Evolutionary conservation across 2,113 vertebrate genomes (phyloP).

Genomic region (Protobothrops flavoviridis): DNA sequence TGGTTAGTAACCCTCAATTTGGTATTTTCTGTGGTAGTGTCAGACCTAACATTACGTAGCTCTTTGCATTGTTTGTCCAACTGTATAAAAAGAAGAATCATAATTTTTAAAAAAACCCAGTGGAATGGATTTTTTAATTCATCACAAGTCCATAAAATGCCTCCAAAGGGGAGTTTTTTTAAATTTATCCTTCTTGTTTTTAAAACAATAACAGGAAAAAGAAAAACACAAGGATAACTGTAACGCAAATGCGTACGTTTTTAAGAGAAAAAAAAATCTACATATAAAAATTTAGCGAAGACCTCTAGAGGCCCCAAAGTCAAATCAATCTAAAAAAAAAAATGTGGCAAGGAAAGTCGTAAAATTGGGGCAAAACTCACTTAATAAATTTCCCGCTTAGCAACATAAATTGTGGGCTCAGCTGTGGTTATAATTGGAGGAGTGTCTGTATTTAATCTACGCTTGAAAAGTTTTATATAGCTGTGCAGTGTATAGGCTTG

Average conservation of each 20-base stretch:
- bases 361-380: too few relatives aligned
- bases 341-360: too few relatives aligned
- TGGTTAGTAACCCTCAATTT: conserved; percentile 86
- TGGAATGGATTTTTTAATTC: background rate
- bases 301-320: background rate
- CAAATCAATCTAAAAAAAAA: background rate
- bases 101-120: background rate
- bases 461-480: too few relatives aligned
- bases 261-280: background rate
- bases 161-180: background rate
- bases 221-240: background rate
- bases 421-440: too few relatives aligned
- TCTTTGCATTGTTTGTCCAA: conserved; percentile 81
- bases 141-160: background rate
- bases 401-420: too few relatives aligned
- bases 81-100: conserved; percentile 56
- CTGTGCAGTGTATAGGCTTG: background rate
- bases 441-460: too few relatives aligned
- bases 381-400: background rate
- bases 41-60: conserved; percentile 81
- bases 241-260: background rate
- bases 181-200: background rate
- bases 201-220: background rate
- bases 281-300: background rate
- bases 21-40: conserved; percentile 83